These are phyloP conservation scores for Ailuropoda melanoleuca DNA, from an alignment of 2,113 vertebrate genomes.

Conservation along the genomic window DNA sequence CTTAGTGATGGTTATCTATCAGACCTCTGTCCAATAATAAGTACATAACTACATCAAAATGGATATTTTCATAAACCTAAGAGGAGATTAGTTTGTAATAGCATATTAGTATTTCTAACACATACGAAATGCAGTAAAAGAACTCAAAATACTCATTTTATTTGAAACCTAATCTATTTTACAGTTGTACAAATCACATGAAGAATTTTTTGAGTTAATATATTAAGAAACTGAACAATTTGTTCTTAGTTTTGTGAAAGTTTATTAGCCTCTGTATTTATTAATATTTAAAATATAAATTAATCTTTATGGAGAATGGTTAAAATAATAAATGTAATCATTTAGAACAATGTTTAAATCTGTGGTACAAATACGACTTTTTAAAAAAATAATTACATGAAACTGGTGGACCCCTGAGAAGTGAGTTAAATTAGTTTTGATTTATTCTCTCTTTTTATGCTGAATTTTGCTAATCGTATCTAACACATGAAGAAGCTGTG, in stretches of 20 bases:
- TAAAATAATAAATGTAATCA: neutral
- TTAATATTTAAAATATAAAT: neutral
- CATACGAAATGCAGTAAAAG: neutral
- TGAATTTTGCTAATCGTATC: conserved; percentile 21
- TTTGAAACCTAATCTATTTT: conserved; percentile 13
- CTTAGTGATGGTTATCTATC: neutral
- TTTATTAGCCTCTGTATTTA: neutral
- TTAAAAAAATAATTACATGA: neutral
- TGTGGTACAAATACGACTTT: neutral
- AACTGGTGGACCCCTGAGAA: neutral
- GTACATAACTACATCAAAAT: neutral
- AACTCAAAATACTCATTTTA: neutral
- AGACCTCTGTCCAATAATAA: neutral
- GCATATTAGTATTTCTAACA: neutral
- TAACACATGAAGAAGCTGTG: neutral
- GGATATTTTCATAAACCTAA: neutral
- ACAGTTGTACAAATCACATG: neutral
- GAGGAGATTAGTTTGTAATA: neutral
- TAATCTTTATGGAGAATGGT: neutral
- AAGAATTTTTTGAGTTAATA: neutral
- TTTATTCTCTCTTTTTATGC: neutral
- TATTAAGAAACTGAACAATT: neutral
- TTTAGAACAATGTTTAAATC: neutral
- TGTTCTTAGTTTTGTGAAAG: neutral
- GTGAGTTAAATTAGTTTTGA: neutral